Evolutionary conservation across 2,888 invertebrate genomes (phyloP).

Genomic region (Tinea trinotella): DNA sequence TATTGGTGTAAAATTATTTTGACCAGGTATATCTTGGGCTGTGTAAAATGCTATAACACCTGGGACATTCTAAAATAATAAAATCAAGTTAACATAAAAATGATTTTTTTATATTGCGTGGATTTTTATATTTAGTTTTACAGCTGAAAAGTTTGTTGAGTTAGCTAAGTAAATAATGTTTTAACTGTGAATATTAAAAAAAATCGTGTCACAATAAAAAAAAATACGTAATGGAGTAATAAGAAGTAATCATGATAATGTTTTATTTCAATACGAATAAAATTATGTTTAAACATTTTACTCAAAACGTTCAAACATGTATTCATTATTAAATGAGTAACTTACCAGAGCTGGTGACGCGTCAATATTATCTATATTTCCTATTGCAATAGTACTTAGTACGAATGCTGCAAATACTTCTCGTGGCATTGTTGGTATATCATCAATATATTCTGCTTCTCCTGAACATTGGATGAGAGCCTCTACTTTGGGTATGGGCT

Average conservation of each 20-base stretch:
- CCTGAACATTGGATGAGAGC: slow-evolving; percentile 66
- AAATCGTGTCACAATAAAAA: no score
- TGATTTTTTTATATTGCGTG: no score
- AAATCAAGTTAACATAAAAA: no score
- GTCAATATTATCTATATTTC: slow-evolving; percentile 65
- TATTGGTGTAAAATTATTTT: slow-evolving; percentile 49
- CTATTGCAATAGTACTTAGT: slow-evolving; percentile 38
- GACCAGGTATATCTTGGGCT: slow-evolving; percentile 78
- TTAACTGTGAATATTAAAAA: no score
- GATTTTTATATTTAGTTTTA: no score
- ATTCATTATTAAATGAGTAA: not conserved
- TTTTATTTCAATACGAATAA: no score
- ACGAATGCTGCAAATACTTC: slow-evolving; percentile 77
- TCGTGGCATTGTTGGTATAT: slow-evolving; percentile 60
- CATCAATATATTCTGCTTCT: slow-evolving; percentile 76
- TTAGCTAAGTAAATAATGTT: no score
- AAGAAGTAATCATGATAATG: no score
- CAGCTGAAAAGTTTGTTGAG: no score
- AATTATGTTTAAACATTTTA: not conserved
- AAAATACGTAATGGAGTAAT: no score
- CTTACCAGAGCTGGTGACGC: slow-evolving; percentile 69
- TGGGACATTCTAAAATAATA: slow-evolving; percentile 60
- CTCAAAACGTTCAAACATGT: not conserved
- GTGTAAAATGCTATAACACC: slow-evolving; percentile 77
- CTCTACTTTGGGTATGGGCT: slow-evolving; percentile 76